Percentiles rank a stretch among this genome's conserved stretches.
Conservation (phyloP, 2,888 invertebrate genomes). For the Epistrophella euchroma region DNA sequence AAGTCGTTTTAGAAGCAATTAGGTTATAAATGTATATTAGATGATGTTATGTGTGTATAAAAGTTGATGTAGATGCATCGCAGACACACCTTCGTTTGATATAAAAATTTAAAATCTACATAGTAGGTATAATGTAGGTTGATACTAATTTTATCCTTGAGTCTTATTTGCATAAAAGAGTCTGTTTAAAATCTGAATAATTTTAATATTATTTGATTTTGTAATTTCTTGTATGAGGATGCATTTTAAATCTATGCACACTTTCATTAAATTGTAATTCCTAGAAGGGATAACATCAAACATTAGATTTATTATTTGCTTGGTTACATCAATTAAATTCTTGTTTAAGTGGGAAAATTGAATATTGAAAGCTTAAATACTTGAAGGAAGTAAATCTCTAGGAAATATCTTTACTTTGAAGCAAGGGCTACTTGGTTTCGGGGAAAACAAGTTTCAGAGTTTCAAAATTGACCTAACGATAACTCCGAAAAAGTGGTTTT, state of each 20-base stretch:
- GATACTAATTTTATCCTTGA: not conserved
- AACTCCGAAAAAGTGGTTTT: too few species aligned
- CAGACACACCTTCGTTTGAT: not conserved
- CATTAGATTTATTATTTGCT: not conserved
- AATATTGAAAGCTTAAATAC: not conserved
- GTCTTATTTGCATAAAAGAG: not conserved
- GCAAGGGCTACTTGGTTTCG: too few species aligned
- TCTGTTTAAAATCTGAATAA: not conserved
- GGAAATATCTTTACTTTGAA: not conserved
- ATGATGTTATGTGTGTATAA: not conserved
- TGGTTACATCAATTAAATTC: not conserved
- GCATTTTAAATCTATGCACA: slow-evolving; percentile 5
- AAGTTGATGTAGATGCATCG: not conserved
- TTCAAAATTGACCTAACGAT: too few species aligned
- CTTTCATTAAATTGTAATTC: not conserved
- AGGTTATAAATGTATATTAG: not conserved
- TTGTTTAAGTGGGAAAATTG: not conserved
- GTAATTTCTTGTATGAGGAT: not conserved
- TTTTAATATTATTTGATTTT: not conserved
- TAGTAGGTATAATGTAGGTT: too few species aligned
- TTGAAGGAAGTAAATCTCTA: too few species aligned
- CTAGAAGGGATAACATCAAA: not conserved
- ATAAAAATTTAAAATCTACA: not conserved
- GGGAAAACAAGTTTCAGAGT: too few species aligned
- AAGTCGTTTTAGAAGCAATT: not conserved